Evolutionary conservation across 2,113 vertebrate species (phyloP), one percentile per base, ranked within the genome.

Genomic region (Falcunculus frontatus): DNA sequence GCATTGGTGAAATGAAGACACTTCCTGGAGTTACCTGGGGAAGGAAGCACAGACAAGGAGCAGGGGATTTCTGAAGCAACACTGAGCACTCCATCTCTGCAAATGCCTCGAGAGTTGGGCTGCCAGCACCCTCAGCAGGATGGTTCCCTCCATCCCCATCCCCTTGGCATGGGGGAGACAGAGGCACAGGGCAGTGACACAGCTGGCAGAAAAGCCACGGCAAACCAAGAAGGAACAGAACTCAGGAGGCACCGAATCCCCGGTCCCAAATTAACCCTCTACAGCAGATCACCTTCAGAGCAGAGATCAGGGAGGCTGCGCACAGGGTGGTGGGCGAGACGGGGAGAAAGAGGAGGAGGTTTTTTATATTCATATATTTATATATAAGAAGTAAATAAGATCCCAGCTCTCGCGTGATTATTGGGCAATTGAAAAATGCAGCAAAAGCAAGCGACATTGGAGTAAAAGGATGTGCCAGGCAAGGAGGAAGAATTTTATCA

Each of bases 401-500:
- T 97, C 90, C 93, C 95, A 96, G 95, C 95, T 97, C 94, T 96
- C 83, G 94, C 59, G 41, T 59, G 39, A 94, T 91, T 96, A 96
- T 96, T 95, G 87, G 94, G 88, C 69, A 10, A 89, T 84, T 84
- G 94, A 93, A 94, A 97, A 95, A 96, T 78, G 95, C 96, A 96
- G 94, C 96, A 96, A 95, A 95, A 97, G 95, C 97, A 97, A 96
- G 97, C 69, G 30, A 96, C 80, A 91, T 62, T 96, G 96, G 94
- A 95, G 96, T 90, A 95, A 87, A 93, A 93, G 84, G 87, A 91
- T 87, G 59, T 21, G 37, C 73, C 95, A 95, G 93, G 94, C 92
- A 97, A 95, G 95, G 90, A 97, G 92, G 93, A 93, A 91, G 60
- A 95, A 50, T 89, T 82, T 94, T 26, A 11, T 79, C 11, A 3